phyloP scores from a whole-genome alignment of 2,888 invertebrate species.

The Folsomia manolachei region DNA sequence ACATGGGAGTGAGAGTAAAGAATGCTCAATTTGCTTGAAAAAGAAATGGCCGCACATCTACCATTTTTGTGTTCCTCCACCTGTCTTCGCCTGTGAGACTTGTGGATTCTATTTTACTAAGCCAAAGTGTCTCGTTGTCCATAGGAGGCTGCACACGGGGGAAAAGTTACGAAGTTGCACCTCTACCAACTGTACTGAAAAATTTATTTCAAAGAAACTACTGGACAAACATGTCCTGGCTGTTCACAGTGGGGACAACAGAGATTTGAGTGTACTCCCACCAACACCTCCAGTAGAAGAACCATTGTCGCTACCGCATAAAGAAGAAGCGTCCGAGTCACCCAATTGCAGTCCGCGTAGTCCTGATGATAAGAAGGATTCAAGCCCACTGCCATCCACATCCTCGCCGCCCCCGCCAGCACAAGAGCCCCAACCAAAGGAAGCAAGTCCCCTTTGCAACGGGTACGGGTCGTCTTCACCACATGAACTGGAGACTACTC shows the following conservation, averaged over 20 bases:
- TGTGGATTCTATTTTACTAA: conserved; percentile 71
- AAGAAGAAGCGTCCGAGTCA: no score
- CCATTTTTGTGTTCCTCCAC: conserved; percentile 82
- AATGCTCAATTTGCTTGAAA: conserved; percentile 79
- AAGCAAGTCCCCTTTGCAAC: no score
- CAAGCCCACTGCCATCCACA: no score
- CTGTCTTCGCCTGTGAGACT: conserved; percentile 74
- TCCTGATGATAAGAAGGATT: no score
- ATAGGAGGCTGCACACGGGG: conserved; percentile 72
- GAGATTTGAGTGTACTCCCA: no score
- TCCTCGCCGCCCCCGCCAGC: no score
- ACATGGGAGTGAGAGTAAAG: conserved; percentile 82
- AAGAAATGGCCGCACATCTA: conserved; percentile 91
- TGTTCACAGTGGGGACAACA: conserved; percentile 22
- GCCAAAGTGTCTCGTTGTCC: conserved; percentile 78
- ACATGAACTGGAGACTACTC: no score
- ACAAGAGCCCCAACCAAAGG: no score
- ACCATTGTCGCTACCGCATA: no score
- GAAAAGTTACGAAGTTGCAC: conserved; percentile 69
- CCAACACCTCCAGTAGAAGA: no score
- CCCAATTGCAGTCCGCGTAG: no score
- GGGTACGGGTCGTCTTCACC: no score
- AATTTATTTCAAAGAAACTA: conserved; percentile 77
- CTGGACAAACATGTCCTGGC: conserved; percentile 64
- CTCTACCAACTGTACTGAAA: conserved; percentile 66